Percentiles rank a stretch among this genome's conserved stretches.
Evolutionary conservation across 2,797 vertebrate species (phyloP).

Genomic region (Australoheros facetus): DNA sequence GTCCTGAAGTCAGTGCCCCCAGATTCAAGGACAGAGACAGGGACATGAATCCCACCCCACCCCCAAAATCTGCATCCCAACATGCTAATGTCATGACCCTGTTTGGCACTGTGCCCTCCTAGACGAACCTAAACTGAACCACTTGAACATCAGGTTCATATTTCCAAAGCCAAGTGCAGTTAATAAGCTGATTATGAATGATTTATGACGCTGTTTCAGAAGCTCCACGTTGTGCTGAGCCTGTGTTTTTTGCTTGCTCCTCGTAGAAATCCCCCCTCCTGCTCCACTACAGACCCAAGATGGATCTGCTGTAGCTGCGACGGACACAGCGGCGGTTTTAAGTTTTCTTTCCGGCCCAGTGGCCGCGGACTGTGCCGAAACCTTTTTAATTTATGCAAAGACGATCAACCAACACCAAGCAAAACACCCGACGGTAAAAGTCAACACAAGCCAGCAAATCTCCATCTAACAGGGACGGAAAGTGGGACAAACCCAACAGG

Average conservation of each 20-base stretch:
- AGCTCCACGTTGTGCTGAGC: neutral
- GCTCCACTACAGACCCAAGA: constrained; percentile 99
- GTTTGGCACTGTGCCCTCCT: neutral
- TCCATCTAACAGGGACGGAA: constrained; percentile 16
- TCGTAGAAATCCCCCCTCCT: constrained; percentile 97
- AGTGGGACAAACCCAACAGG: neutral
- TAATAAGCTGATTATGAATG: neutral
- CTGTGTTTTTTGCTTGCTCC: constrained; percentile 28
- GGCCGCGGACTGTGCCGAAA: constrained; percentile 77
- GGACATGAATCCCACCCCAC: neutral
- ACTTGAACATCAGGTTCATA: neutral
- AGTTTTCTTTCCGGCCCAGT: constrained; percentile 65
- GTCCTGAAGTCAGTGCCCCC: neutral
- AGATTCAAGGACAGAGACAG: neutral
- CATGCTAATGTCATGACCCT: neutral
- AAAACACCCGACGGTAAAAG: constrained; percentile 60
- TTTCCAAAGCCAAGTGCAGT: neutral
- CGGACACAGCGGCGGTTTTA: constrained; percentile 71
- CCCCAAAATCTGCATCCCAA: neutral
- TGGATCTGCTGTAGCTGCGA: constrained; percentile 97
- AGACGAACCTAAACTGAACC: neutral
- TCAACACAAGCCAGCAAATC: constrained; percentile 78
- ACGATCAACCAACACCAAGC: constrained; percentile 86
- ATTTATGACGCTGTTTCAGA: neutral
- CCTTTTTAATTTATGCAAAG: constrained; percentile 88